Evolutionary conservation across 1,140 invertebrate species (phyloP), one percentile per base, ranked within the genome.

Genomic region (Physella acuta): DNA sequence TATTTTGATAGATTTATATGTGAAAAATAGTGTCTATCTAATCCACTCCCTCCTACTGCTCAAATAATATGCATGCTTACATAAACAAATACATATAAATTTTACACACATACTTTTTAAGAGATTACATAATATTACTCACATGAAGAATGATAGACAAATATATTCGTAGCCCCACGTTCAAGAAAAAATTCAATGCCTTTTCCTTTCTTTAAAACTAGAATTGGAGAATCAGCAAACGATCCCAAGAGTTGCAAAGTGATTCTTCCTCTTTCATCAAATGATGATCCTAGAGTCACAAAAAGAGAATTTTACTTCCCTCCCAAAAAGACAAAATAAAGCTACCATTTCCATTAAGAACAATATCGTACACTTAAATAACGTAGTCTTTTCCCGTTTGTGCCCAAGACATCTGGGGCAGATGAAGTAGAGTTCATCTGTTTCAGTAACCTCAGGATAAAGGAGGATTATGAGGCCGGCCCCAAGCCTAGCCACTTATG

Each of bases 61-160:
- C n/a, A n/a, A n/a, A n/a, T n/a, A n/a, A n/a, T n/a, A n/a, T n/a
- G n/a, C n/a, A n/a, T n/a, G n/a, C n/a, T n/a, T n/a, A n/a, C n/a
- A n/a, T n/a, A n/a, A n/a, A n/a, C n/a, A n/a, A n/a, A n/a, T n/a
- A n/a, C n/a, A n/a, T n/a, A n/a, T n/a, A n/a, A n/a, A n/a, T n/a
- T n/a, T n/a, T n/a, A n/a, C n/a, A n/a, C n/a, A n/a, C n/a, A n/a
- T n/a, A n/a, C n/a, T n/a, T n/a, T n/a, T n/a, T n/a, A n/a, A n/a
- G n/a, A n/a, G n/a, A n/a, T n/a, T n/a, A 44, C 39, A 44, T 55
- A 11, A 55, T 28, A 20, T 30, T 28, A 61, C 59, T 26, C 39
- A 61, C 59, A 11, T 61, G 59, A 36, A 24, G 36, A 61, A 44
- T 61, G 59, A 28, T 61, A 61, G 39, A 61, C 59, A 61, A 61